Base-by-base conservation (phyloP, 2,888 invertebrate genomes). In the Poecilobothrus nobilitatus region DNA sequence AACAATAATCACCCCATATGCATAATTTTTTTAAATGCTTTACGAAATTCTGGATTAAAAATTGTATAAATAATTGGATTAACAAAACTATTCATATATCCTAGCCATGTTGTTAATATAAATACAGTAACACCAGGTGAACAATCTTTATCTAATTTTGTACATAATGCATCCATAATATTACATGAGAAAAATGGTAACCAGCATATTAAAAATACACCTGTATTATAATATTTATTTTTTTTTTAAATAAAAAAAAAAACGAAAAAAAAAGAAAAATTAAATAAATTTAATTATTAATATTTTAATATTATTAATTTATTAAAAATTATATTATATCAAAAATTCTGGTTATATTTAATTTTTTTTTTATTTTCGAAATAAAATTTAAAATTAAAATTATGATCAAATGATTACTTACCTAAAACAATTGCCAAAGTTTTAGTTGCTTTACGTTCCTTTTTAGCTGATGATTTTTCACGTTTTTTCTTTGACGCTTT, bases 131-230 rank as follows among this genome's bases (percentile, higher is more conserved):
- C 87, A 33, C 95, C 90, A 0, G 95, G 92, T 73, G 90, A 89
- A 80, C 92, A 94, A 73, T 89, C 86, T 74, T 87, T 85, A 67
- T 87, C 87, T 75, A 92, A 84, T 82, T 95, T 94, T 76, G 91
- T 91, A 85, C 97, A 97, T 81, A 98, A 89, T 12, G 97, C 99
- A 79, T 96, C 97, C 84, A 97, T 88, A 73, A 97, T 95, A 83
- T 96, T 97, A 84, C 97, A 95, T 2, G 95, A 94, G 87, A 99
- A 99, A 86, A 99, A 99, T 61, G 99, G 99, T 71, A 96, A 92
- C 98, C 98, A 99, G 83, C 98, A 99, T 78, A 97, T 89, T 63
- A 99, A 88, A 82, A 99, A 99, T 3, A 97, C 95, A 76, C 96
- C 98, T 98, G 86, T n/a, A 85, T 84, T n/a, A n/a, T n/a, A n/a